phyloP scores from a whole-genome alignment of 1,140 invertebrate species.

The Hestina assimilis region DNA sequence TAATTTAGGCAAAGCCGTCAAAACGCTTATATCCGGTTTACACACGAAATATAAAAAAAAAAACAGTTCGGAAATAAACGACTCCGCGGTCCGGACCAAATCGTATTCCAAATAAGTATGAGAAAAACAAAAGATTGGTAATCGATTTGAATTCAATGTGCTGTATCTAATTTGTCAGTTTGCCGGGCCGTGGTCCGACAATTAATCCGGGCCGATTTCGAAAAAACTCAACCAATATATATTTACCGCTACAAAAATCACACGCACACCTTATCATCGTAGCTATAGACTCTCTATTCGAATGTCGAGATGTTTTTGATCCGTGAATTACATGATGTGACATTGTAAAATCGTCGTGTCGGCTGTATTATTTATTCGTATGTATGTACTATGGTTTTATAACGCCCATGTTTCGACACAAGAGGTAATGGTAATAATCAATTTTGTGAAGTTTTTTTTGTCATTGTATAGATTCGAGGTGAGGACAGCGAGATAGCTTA shows the following conservation, averaged over 20 bases:
- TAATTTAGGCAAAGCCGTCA: neutral
- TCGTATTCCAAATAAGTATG: constrained; percentile 33
- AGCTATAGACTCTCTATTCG: constrained; percentile 10
- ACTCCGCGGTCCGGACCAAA: constrained; percentile 9
- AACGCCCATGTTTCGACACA: constrained; percentile 56
- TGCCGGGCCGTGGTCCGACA: constrained; percentile 42
- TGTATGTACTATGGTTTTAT: constrained; percentile 45
- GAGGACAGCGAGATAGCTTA: constrained; percentile 34
- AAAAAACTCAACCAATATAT: constrained; percentile 32
- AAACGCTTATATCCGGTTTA: constrained; percentile 15
- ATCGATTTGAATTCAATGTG: constrained; percentile 53
- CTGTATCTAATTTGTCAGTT: constrained; percentile 67
- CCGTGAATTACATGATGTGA: constrained; percentile 24
- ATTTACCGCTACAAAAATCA: neutral
- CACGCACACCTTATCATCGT: neutral
- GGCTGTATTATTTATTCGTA: constrained; percentile 51
- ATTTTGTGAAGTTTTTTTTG: constrained; percentile 45
- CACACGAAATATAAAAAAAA: neutral
- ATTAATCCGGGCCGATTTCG: constrained; percentile 62
- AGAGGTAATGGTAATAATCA: constrained; percentile 62
- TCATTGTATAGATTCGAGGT: constrained; percentile 28
- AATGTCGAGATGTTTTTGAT: constrained; percentile 1
- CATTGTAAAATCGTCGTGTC: constrained; percentile 38
- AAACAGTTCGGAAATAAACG: constrained; percentile 19
- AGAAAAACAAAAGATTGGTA: constrained; percentile 42